These are phyloP conservation scores for Rugalucina vietnamica DNA, from an alignment of 2,888 invertebrate genomes.

Conservation along the genomic window DNA sequence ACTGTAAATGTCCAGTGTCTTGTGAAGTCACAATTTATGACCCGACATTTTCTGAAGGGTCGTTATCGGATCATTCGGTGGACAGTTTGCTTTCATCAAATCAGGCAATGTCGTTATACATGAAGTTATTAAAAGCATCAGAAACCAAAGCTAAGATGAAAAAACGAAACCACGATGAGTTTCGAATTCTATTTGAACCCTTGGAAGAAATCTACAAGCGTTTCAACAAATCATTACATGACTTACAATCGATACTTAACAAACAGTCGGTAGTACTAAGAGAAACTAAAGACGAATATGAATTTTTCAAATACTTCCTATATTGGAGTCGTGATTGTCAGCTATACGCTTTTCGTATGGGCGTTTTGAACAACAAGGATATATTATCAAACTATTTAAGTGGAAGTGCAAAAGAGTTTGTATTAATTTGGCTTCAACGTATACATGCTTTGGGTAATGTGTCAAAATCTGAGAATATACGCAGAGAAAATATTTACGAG, in stretches of 20 bases:
- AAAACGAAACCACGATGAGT: constrained; percentile 49
- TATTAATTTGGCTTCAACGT: constrained; percentile 54
- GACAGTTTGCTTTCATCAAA: constrained; percentile 62
- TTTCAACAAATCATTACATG: constrained; percentile 46
- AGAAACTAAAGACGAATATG: constrained; percentile 43
- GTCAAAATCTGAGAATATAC: constrained; percentile 1
- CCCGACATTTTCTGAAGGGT: constrained; percentile 74
- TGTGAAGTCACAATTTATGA: constrained; percentile 73
- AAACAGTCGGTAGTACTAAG: constrained; percentile 48
- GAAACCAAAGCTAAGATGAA: constrained; percentile 71
- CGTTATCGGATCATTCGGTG: constrained; percentile 70
- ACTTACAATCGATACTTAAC: constrained; percentile 47
- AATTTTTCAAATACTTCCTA: constrained; percentile 52
- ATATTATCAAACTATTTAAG: constrained; percentile 76
- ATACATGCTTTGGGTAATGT: constrained; percentile 35
- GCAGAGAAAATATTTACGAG: constrained; percentile 58
- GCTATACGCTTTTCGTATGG: constrained; percentile 66
- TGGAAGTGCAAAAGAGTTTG: constrained; percentile 71
- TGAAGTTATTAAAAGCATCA: constrained; percentile 52
- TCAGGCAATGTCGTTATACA: constrained; percentile 37
- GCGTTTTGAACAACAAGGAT: no score
- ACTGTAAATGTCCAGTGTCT: constrained; percentile 75
- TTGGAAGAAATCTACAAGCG: constrained; percentile 39
- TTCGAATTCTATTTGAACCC: constrained; percentile 34
- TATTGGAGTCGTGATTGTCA: constrained; percentile 69